A percentile compares a stretch with the other conserved stretches of the same genome.
These are phyloP conservation scores for Pachyuromys duprasi DNA, from an alignment of 2,797 vertebrate species.

Conservation along the genomic window DNA sequence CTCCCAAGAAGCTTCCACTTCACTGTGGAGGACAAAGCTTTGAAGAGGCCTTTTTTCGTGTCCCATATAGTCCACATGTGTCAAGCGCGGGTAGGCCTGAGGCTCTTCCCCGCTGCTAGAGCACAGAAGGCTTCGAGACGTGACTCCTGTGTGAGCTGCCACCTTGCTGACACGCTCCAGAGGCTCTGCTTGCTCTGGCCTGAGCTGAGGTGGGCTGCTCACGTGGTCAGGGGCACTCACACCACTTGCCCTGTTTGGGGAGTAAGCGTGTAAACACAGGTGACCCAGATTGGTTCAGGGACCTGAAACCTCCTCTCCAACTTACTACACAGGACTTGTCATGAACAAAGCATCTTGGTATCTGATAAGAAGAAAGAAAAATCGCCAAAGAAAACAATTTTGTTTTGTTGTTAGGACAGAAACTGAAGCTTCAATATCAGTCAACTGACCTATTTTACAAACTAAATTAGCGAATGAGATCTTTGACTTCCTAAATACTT, in stretches of 20 bases:
- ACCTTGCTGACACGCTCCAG: not conserved
- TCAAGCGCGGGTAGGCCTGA: not conserved
- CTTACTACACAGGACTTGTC: not conserved
- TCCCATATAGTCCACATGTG: not conserved
- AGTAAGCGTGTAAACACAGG: not conserved
- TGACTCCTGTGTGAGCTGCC: not conserved
- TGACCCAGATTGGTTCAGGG: not conserved
- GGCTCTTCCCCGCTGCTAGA: not conserved
- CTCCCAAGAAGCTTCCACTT: not conserved
- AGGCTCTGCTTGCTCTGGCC: not conserved
- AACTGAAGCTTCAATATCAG: not conserved
- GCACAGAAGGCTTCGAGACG: not conserved
- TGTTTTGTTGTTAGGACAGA: not conserved
- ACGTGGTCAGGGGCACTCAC: not conserved
- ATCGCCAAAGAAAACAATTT: not conserved
- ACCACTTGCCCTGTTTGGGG: not conserved
- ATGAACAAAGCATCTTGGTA: not conserved
- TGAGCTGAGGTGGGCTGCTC: not conserved
- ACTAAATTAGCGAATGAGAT: not conserved
- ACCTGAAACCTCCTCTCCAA: not conserved
- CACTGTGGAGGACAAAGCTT: not conserved
- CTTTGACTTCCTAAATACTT: not conserved
- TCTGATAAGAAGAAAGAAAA: not conserved
- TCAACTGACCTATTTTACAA: not conserved
- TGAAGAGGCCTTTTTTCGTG: not conserved